A percentile compares a stretch with the other conserved stretches of the same genome.
Conservation (phyloP, 1,140 invertebrate genomes). For the Dinothrombium tinctorium region DNA sequence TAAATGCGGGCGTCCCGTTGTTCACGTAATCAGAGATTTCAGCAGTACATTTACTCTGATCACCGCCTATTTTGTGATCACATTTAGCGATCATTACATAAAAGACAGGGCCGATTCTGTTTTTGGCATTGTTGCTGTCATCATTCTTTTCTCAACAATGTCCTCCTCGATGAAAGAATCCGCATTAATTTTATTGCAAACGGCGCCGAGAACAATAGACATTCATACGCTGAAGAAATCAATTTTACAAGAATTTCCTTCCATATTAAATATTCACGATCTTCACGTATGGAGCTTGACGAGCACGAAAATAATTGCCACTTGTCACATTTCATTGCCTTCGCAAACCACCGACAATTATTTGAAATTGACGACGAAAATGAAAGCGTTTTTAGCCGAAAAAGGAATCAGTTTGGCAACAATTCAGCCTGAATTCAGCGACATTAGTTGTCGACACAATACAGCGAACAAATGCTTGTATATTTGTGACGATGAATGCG, state of each 20-base stretch:
- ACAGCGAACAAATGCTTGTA: background rate
- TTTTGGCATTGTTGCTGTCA: conserved; percentile 24
- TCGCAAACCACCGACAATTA: conserved; percentile 46
- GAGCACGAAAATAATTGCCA: conserved; percentile 72
- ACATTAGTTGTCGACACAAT: background rate
- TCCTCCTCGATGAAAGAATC: conserved; percentile 35
- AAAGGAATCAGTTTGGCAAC: conserved; percentile 68
- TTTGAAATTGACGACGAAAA: conserved; percentile 31
- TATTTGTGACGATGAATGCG: background rate
- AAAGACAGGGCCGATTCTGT: conserved; percentile 12
- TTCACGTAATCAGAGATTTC: too few species aligned
- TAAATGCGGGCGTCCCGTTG: too few species aligned
- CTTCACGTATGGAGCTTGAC: conserved; percentile 85
- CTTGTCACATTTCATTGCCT: conserved; percentile 55
- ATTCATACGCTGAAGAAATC: conserved; percentile 54
- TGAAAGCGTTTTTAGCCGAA: conserved; percentile 53
- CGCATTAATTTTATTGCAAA: conserved; percentile 47
- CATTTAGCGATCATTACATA: too few species aligned
- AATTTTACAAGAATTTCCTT: conserved; percentile 33
- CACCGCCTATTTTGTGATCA: too few species aligned
- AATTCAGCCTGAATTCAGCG: conserved; percentile 64
- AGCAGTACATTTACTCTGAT: too few species aligned
- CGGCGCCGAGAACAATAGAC: conserved; percentile 54
- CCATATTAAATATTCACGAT: conserved; percentile 70
- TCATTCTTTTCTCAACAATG: conserved; percentile 34